These are phyloP conservation scores for Gastrophysa polygoni DNA, from an alignment of 2,888 invertebrate species.

Conservation along the genomic window DNA sequence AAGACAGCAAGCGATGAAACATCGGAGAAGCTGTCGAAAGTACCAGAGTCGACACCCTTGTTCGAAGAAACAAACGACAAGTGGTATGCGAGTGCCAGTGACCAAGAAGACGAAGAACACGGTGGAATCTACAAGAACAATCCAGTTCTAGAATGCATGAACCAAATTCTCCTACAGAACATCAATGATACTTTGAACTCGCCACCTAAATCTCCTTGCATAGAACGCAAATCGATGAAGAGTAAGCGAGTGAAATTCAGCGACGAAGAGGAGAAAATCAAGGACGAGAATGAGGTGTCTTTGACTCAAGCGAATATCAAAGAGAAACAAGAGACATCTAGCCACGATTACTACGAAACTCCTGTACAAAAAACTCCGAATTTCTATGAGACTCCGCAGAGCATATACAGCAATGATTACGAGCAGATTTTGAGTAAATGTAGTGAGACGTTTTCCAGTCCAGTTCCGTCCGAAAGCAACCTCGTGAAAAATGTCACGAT, in stretches of 20 bases:
- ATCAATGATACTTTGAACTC: slow-evolving; percentile 60
- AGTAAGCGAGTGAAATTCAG: slow-evolving; percentile 57
- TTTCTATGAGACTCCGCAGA: slow-evolving; percentile 71
- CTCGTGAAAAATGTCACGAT: slow-evolving; percentile 57
- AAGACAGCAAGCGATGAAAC: slow-evolving; percentile 4
- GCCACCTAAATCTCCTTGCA: slow-evolving; percentile 56
- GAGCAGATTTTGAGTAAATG: slow-evolving; percentile 69
- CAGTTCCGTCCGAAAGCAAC: slow-evolving; percentile 9
- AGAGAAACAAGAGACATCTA: slow-evolving; percentile 34
- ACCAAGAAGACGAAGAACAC: slow-evolving; percentile 73
- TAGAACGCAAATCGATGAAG: slow-evolving; percentile 50
- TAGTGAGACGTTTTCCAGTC: slow-evolving; percentile 51
- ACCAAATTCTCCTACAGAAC: slow-evolving; percentile 82
- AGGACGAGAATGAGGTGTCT: slow-evolving; percentile 22
- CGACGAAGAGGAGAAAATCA: slow-evolving; percentile 49
- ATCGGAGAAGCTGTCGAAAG: slow-evolving; percentile 43
- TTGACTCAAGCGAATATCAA: slow-evolving; percentile 38
- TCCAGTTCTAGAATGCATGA: slow-evolving; percentile 85
- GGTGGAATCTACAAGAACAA: slow-evolving; percentile 77
- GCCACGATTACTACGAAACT: slow-evolving; percentile 56
- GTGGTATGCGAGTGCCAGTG: slow-evolving; percentile 82
- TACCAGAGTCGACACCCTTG: slow-evolving; percentile 59
- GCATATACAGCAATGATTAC: slow-evolving; percentile 77
- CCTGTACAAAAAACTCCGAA: slow-evolving; percentile 58
- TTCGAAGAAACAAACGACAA: slow-evolving; percentile 66